A percentile compares a stretch with the other conserved stretches of the same genome.
Evolutionary conservation across 2,888 invertebrate species (phyloP).

Genomic region (Venusia cambrica): DNA sequence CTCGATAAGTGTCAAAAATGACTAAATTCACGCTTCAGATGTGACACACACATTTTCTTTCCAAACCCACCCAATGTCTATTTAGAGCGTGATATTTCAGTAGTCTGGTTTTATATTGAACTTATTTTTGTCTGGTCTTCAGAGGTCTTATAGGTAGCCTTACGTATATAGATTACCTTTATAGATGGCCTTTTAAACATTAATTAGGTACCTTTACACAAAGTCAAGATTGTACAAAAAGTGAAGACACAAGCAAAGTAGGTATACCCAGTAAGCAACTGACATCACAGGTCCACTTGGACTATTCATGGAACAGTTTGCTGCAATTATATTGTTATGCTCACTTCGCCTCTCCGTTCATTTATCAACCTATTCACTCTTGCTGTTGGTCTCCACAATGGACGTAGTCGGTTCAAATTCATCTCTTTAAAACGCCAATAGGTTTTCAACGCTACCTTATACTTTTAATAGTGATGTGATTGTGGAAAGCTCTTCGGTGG

Average conservation of each 20-base stretch:
- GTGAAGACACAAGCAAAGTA: conserved; percentile 13
- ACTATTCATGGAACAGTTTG: conserved; percentile 77
- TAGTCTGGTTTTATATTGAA: no score
- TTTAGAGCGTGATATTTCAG: no score
- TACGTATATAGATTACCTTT: no score
- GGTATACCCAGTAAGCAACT: conserved; percentile 23
- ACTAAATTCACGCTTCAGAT: no score
- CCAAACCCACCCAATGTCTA: no score
- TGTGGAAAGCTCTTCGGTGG: conserved; percentile 21
- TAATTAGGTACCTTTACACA: no score
- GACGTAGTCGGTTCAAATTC: conserved; percentile 50
- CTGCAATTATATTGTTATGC: conserved; percentile 78
- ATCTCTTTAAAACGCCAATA: conserved; percentile 32
- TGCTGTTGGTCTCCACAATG: conserved; percentile 65
- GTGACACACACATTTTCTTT: no score
- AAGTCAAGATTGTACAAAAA: conserved; percentile 1
- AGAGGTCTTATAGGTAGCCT: no score
- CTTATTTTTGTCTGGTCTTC: no score
- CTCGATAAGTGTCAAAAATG: no score
- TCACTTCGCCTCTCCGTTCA: conserved; percentile 69
- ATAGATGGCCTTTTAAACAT: no score
- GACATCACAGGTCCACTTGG: conserved; percentile 36
- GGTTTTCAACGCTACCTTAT: conserved; percentile 38
- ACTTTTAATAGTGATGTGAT: conserved; percentile 49
- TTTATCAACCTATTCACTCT: conserved; percentile 73